A percentile compares a stretch with the other conserved stretches of the same genome.
Evolutionary conservation across 1,140 invertebrate genomes (phyloP).

Genomic region (Pachypsylla venusta): DNA sequence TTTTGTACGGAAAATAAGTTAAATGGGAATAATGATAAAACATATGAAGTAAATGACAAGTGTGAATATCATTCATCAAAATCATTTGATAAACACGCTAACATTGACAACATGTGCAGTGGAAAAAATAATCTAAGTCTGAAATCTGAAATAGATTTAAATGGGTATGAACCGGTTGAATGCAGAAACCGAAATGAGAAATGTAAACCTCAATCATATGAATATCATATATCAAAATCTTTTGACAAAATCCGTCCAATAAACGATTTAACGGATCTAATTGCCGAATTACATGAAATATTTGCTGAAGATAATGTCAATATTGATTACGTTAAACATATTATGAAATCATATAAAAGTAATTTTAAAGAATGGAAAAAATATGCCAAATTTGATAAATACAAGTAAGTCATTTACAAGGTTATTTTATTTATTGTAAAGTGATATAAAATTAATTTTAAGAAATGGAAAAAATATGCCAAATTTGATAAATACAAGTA

Average conservation of each 20-base stretch:
- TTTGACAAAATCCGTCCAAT: background rate
- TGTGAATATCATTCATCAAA: too few species aligned
- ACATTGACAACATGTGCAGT: too few species aligned
- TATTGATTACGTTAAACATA: constrained; percentile 67
- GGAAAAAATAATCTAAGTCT: too few species aligned
- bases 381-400: constrained; percentile 86
- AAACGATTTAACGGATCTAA: constrained; percentile 17
- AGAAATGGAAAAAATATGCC: background rate
- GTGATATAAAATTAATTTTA: background rate
- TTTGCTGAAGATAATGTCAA: constrained; percentile 52
- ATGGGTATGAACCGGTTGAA: too few species aligned
- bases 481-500: background rate
- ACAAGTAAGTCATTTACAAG: constrained; percentile 45
- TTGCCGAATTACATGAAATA: constrained; percentile 17
- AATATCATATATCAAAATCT: too few species aligned
- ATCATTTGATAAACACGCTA: too few species aligned
- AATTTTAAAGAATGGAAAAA: constrained; percentile 84
- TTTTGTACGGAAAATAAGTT: too few species aligned
- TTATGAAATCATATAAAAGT: constrained; percentile 76
- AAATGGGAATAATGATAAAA: too few species aligned
- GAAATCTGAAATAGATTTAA: too few species aligned
- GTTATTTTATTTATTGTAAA: background rate
- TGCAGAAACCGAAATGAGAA: too few species aligned
- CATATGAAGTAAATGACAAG: too few species aligned
- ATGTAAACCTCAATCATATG: too few species aligned